phyloP scores from a whole-genome alignment of 2,113 vertebrate genomes.

The Cynocephalus volans region DNA sequence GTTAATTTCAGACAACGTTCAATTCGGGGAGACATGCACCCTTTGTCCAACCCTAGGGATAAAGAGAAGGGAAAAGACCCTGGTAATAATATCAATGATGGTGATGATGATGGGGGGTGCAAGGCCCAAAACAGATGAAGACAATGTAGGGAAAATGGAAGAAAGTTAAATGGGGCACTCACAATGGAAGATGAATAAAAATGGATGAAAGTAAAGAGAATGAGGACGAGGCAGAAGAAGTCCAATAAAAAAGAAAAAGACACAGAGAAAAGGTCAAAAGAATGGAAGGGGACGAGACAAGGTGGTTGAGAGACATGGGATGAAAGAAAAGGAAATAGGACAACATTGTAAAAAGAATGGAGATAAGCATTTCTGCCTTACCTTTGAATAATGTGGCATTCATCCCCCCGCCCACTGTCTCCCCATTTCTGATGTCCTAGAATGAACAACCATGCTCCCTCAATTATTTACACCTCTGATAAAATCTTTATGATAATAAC shows the following conservation, averaged over 20 bases:
- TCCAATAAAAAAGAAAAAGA: not conserved
- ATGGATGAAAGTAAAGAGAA: not conserved
- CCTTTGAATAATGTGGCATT: conserved; percentile 1
- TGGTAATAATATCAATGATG: not conserved
- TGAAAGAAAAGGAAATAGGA: not conserved
- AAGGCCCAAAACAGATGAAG: not conserved
- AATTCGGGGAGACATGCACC: not conserved
- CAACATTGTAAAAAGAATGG: not conserved
- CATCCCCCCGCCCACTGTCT: not conserved
- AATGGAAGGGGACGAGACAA: not conserved
- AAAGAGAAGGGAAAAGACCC: conserved; percentile 18
- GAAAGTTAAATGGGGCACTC: not conserved
- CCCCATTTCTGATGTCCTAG: not conserved
- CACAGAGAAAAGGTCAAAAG: not conserved
- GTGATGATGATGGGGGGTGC: not conserved
- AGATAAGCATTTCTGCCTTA: not conserved
- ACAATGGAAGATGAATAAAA: not conserved
- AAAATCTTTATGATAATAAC: conserved; percentile 59
- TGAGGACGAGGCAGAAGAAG: not conserved
- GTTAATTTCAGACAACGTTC: conserved; percentile 22
- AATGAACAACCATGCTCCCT: not conserved
- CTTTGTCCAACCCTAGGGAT: not conserved
- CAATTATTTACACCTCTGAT: conserved; percentile 55
- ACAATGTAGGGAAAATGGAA: not conserved
- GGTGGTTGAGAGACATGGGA: not conserved